Conservation (phyloP, 2,888 invertebrate genomes). For the Lypha dubia region DNA sequence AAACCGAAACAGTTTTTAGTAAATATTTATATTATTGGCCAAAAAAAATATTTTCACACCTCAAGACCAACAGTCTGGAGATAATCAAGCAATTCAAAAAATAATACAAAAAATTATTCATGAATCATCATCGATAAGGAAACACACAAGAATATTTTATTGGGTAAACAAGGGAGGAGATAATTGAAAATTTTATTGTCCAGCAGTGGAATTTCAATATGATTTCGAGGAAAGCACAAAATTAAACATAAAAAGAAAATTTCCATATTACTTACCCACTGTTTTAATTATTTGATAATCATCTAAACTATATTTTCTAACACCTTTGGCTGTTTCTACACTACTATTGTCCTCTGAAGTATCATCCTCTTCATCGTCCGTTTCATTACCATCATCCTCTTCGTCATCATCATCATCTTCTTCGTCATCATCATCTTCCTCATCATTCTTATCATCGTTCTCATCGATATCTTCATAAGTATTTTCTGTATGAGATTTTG, state of each 20-base stretch:
- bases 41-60: conserved; percentile 58
- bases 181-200: conserved; percentile 14
- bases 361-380: conserved; percentile 80
- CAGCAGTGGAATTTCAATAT: conserved; percentile 12
- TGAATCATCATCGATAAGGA: conserved; percentile 64
- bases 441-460: conserved; percentile 75
- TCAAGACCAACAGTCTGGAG: conserved; percentile 69
- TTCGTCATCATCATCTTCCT: conserved; percentile 76
- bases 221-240: conserved; percentile 9
- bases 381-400: conserved; percentile 80
- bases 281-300: conserved; percentile 94
- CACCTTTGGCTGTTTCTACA: conserved; percentile 80
- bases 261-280: conserved; percentile 88
- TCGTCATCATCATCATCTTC: conserved; percentile 78
- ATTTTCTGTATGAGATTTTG: conserved; percentile 69
- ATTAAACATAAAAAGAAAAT: no score
- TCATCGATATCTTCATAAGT: conserved; percentile 74
- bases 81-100: conserved; percentile 65
- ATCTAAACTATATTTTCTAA: conserved; percentile 88
- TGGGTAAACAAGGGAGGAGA: conserved; percentile 42
- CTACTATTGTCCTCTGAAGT: conserved; percentile 83
- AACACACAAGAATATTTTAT: conserved; percentile 41
- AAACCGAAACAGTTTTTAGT: conserved; percentile 13
- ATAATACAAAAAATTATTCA: conserved; percentile 6
- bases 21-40: conserved; percentile 64